Base-by-base conservation (phyloP, 2,888 invertebrate genomes). In the Timema cristinae region DNA sequence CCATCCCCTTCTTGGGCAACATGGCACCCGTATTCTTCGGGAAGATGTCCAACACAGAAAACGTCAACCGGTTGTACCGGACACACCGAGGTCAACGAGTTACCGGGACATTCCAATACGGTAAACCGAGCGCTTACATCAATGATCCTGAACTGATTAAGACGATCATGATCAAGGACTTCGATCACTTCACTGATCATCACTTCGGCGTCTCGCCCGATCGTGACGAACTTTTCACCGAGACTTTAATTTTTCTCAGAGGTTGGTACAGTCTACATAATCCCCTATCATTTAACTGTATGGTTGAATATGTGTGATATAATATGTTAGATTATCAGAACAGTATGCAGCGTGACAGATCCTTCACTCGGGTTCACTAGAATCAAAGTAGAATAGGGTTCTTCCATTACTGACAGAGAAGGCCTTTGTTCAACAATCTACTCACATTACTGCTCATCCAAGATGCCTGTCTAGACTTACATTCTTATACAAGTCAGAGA, bases 101-200 rank as follows among this genome's bases (percentile, higher is more conserved):
- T 51, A 70, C 68, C 32, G 87, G 86, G 4, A 77, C 81, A 51
- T 86, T 81, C 73, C 85, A 86, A 76, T 82, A 86, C 49, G 72
- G 80, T 0, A 75, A 74, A 0, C 85, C 85, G 0, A 71, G 83
- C 0, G 71, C 85, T 7, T 73, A 86, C 52, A 79, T 88, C 13
- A 81, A 84, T 1, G 87, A 87, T 77, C 85, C 85, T 0, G 87
- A 87, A 61, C 71, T 87, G 11, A 81, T 87, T 2, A 87, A 86
- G 74, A 82, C 79, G 66, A 83, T 87, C 15, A 83, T 85, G 0
- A 82, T 88, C 0, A 88, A 87, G 76, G 85, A 88, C 74, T 88
- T 88, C 61, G 87, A 87, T 66, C 84, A 84, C 75, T 87, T 87
- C 76, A 75, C 83, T 0, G 85, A 87, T 77, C 86, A 86, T 74